A percentile compares a stretch with the other conserved stretches of the same genome.
Evolutionary conservation across 2,888 invertebrate species (phyloP).

Genomic region (Sinodicranocentrus sp.): DNA sequence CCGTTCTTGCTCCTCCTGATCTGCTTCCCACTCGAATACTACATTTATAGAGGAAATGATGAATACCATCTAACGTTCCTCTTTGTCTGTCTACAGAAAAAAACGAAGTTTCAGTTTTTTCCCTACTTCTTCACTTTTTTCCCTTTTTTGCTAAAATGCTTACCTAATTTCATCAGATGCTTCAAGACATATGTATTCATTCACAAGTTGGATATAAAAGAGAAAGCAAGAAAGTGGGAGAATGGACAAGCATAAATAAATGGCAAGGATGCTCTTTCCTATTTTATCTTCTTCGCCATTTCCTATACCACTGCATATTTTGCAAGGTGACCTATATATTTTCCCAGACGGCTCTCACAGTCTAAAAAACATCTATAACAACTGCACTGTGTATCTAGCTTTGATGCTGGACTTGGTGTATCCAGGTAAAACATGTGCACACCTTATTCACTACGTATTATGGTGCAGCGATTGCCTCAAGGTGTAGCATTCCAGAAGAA

Average conservation of each 20-base stretch:
- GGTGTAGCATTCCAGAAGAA: conserved; percentile 22
- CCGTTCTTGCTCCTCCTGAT: conserved; percentile 26
- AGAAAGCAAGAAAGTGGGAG: conserved; percentile 19
- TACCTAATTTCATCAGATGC: conserved; percentile 53
- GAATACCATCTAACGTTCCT: conserved; percentile 18
- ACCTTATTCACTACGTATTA: conserved; percentile 13
- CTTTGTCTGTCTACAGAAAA: conserved; percentile 36
- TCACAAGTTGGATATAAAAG: background rate
- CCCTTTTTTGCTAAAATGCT: conserved; percentile 43
- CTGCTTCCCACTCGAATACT: too few relatives aligned
- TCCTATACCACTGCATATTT: conserved; percentile 34
- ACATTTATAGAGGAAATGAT: conserved; percentile 2
- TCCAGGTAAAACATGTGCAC: background rate
- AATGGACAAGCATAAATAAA: conserved; percentile 55
- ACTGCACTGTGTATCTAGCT: too few relatives aligned
- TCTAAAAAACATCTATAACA: background rate
- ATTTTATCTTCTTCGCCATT: conserved; percentile 24
- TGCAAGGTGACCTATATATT: conserved; percentile 38
- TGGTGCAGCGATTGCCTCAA: conserved; percentile 34
- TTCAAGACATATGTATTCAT: too few relatives aligned
- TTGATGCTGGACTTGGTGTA: too few relatives aligned
- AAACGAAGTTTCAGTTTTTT: conserved; percentile 35
- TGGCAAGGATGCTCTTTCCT: conserved; percentile 22
- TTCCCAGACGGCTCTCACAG: too few relatives aligned
- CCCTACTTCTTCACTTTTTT: conserved; percentile 21